These are phyloP conservation scores for Plutella xylostella DNA, from an alignment of 2,888 invertebrate species.

Conservation along the genomic window DNA sequence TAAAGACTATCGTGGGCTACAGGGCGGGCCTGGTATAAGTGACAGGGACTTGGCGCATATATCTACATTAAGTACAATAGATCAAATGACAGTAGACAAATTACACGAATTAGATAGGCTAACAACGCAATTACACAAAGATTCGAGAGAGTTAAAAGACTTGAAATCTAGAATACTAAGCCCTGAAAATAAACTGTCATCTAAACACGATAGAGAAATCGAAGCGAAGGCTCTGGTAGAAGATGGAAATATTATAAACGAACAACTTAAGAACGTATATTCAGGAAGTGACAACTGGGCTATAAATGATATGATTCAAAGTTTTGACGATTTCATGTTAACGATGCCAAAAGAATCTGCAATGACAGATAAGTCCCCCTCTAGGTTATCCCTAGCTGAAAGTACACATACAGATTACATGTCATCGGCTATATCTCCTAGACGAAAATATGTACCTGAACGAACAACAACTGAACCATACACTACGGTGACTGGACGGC, in stretches of 20 bases:
- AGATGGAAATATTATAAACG: constrained; percentile 75
- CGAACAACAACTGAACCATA: constrained; percentile 72
- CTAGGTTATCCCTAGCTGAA: constrained; percentile 73
- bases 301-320: constrained; percentile 74
- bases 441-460: constrained; percentile 68
- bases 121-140: constrained; percentile 81
- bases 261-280: constrained; percentile 77
- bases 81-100: constrained; percentile 83
- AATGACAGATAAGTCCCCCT: constrained; percentile 69
- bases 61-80: constrained; percentile 79
- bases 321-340: constrained; percentile 71
- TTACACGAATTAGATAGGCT: constrained; percentile 82
- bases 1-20: constrained; percentile 78
- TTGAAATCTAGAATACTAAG: constrained; percentile 77
- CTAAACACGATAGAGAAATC: constrained; percentile 63
- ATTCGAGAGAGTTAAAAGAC: constrained; percentile 82
- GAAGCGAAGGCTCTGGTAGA: constrained; percentile 72
- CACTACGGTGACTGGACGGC: constrained; percentile 72
- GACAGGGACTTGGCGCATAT: constrained; percentile 84
- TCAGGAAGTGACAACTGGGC: constrained; percentile 77
- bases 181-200: constrained; percentile 66
- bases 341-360: constrained; percentile 60
- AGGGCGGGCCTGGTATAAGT: constrained; percentile 78
- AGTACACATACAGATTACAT: constrained; percentile 71
- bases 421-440: constrained; percentile 67